Evolutionary conservation across 1,140 invertebrate species (phyloP).

Genomic region (Diorhabda carinulata): DNA sequence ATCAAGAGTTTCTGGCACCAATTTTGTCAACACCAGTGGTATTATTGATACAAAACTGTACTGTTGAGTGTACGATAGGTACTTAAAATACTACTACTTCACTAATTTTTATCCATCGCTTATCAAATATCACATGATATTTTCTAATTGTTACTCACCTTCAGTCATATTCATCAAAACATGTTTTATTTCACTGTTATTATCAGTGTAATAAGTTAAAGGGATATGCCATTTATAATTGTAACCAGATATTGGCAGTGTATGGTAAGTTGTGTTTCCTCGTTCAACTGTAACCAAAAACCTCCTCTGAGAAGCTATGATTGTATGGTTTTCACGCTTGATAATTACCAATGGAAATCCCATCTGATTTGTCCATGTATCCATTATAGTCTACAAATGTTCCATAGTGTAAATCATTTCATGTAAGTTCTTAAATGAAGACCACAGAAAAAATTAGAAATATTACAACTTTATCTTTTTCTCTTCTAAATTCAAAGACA

Average conservation of each 20-base stretch:
- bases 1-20: no score
- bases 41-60: no score
- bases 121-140: no score
- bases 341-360: slow-evolving; percentile 71
- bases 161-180: slow-evolving; percentile 75
- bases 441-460: background rate
- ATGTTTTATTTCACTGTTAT: slow-evolving; percentile 47
- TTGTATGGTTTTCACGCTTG: slow-evolving; percentile 56
- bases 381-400: slow-evolving; percentile 63
- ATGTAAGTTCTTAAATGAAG: background rate
- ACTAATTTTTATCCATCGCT: no score
- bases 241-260: slow-evolving; percentile 40
- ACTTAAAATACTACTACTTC: no score
- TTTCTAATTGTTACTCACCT: slow-evolving; percentile 49
- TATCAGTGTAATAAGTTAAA: slow-evolving; percentile 67
- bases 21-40: no score
- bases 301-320: slow-evolving; percentile 58
- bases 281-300: slow-evolving; percentile 52
- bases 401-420: background rate
- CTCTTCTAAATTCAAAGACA: no score
- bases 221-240: slow-evolving; percentile 75
- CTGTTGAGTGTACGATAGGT: no score
- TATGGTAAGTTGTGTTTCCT: slow-evolving; percentile 40
- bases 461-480: background rate
- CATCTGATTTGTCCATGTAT: slow-evolving; percentile 82